Evolutionary conservation across 2,888 invertebrate genomes (phyloP).

Genomic region (Cephus rjabovi): DNA sequence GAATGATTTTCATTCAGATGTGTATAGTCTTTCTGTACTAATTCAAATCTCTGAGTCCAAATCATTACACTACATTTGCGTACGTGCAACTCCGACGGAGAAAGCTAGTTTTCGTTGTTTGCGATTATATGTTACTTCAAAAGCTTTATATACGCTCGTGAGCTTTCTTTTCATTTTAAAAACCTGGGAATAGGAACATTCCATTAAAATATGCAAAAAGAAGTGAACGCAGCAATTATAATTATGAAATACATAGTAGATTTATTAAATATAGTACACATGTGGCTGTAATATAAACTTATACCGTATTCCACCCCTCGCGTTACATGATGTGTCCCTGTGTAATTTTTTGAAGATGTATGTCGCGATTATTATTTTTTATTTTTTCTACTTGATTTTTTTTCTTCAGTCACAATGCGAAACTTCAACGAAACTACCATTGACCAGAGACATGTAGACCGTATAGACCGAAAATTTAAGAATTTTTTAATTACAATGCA

Average conservation of each 20-base stretch:
- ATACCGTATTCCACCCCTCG: not conserved
- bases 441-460: slow-evolving; percentile 2
- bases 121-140: not conserved
- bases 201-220: slow-evolving; percentile 5
- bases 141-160: not conserved
- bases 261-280: slow-evolving; percentile 40
- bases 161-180: not conserved
- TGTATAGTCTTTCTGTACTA: not conserved
- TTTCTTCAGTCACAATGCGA: not conserved
- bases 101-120: not conserved
- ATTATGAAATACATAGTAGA: slow-evolving; percentile 35
- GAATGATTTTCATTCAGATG: not conserved
- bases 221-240: not conserved
- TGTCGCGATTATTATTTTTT: not conserved
- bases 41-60: not conserved
- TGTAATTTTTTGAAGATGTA: not conserved
- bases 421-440: slow-evolving; percentile 5
- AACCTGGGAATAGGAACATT: slow-evolving; percentile 5
- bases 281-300: slow-evolving; percentile 9
- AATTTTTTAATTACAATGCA: slow-evolving; percentile 10
- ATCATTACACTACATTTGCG: not conserved
- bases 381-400: slow-evolving; percentile 5
- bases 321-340: not conserved
- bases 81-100: not conserved
- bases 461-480: slow-evolving; percentile 14